A percentile compares a stretch with the other conserved stretches of the same genome.
These are phyloP conservation scores for Agelas oroides DNA, from an alignment of 37 sponge, comb jelly and placozoan species.

Conservation along the genomic window DNA sequence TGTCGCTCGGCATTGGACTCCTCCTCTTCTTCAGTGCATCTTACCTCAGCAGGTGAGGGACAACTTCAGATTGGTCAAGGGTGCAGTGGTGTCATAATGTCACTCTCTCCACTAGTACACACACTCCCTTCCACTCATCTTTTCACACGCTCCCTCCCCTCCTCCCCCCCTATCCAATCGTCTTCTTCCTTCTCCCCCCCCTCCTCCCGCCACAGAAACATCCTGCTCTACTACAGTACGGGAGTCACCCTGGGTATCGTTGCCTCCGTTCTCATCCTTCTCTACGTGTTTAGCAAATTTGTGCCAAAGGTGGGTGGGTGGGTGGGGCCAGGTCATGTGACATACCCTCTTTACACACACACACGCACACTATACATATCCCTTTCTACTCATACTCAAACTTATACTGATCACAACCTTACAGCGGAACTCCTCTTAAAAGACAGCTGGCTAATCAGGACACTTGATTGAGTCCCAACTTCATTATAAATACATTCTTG, in stretches of 20 bases:
- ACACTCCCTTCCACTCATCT: background rate
- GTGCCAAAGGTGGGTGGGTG: constrained; percentile 55
- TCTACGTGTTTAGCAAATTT: constrained; percentile 68
- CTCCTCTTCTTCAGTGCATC: constrained; percentile 64
- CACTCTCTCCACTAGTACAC: background rate
- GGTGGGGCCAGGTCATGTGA: background rate
- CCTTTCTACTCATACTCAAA: background rate
- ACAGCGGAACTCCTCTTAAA: no score
- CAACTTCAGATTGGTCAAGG: background rate
- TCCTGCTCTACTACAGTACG: constrained; percentile 56
- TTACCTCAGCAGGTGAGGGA: constrained; percentile 57
- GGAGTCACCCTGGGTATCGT: constrained; percentile 69
- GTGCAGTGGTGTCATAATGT: background rate
- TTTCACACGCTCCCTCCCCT: background rate
- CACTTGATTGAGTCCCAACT: no score
- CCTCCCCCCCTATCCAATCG: background rate
- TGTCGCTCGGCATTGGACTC: constrained; percentile 46
- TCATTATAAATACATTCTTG: no score
- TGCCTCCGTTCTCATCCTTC: constrained; percentile 67
- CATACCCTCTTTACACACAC: background rate
- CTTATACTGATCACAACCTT: no score
- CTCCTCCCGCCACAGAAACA: constrained; percentile 40
- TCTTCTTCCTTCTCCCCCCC: background rate
- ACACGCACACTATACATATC: background rate
- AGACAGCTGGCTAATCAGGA: no score